Conservation (phyloP, 37 sponge, comb jelly and placozoan genomes). For the Lycopodina hypogea region DNA sequence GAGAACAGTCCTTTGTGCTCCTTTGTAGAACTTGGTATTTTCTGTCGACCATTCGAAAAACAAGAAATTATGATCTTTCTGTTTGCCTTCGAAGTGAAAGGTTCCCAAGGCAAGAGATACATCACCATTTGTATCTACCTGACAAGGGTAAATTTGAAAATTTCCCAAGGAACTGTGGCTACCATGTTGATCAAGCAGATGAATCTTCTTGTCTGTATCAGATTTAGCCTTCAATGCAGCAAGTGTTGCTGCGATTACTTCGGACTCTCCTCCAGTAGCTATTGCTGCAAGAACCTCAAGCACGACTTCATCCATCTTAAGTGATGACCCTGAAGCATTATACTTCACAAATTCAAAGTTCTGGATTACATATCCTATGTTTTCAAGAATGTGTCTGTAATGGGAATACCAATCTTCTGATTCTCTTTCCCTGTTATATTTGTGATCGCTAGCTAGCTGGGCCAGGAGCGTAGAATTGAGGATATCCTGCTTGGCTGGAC, state of each 20-base stretch:
- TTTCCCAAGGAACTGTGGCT: neutral
- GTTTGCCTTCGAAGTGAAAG: neutral
- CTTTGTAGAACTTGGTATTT: neutral
- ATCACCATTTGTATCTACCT: neutral
- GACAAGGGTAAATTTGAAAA: conserved; percentile 1
- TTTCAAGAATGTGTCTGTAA: neutral
- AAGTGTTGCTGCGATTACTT: neutral
- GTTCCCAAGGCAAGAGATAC: neutral
- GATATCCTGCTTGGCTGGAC: neutral
- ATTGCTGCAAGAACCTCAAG: neutral
- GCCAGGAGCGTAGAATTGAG: conserved; percentile 2
- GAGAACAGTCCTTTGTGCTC: neutral
- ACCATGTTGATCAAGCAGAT: neutral
- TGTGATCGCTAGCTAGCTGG: neutral
- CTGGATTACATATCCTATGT: neutral
- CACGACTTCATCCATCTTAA: conserved; percentile 6
- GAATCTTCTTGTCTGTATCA: neutral
- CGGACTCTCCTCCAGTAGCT: neutral
- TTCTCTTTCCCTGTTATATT: neutral
- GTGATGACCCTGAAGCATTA: neutral
- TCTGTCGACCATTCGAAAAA: neutral
- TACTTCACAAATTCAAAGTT: neutral
- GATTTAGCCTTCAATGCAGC: neutral
- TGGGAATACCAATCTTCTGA: neutral
- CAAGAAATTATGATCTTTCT: neutral